These are phyloP conservation scores for Enteromius paludinosus DNA, from an alignment of 2,797 vertebrate genomes.

Conservation along the genomic window DNA sequence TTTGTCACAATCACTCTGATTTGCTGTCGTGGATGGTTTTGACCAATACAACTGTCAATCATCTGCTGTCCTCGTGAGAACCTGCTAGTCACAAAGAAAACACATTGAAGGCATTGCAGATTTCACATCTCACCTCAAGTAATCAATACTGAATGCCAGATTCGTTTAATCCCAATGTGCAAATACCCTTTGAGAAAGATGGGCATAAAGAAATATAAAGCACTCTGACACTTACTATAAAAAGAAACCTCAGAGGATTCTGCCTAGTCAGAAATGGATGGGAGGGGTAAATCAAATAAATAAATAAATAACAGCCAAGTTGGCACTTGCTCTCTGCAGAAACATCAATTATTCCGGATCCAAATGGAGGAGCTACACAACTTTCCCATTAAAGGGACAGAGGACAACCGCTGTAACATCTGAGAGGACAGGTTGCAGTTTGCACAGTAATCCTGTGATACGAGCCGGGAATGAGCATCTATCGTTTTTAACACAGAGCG, in stretches of 20 bases:
- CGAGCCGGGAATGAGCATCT: neutral
- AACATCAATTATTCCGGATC: constrained; percentile 62
- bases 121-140: constrained; percentile 20
- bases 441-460: neutral
- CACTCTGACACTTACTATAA: constrained; percentile 18
- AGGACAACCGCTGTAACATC: constrained; percentile 3
- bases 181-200: neutral
- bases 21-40: constrained; percentile 27
- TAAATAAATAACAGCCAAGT: constrained; percentile 33
- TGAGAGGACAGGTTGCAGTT: constrained; percentile 14
- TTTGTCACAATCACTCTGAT: constrained; percentile 28
- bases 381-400: constrained; percentile 54
- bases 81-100: constrained; percentile 10
- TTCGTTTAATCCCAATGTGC: constrained; percentile 44
- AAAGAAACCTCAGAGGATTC: constrained; percentile 33
- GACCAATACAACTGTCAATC: constrained; percentile 49
- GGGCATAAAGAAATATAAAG: neutral
- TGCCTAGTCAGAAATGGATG: constrained; percentile 29
- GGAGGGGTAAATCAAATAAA: constrained; percentile 10
- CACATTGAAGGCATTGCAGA: constrained; percentile 13
- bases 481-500: constrained; percentile 16
- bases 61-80: constrained; percentile 12
- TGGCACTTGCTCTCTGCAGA: constrained; percentile 24
- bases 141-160: constrained; percentile 37
- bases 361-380: constrained; percentile 54